Conservation (phyloP, 2,888 invertebrate genomes). For the Eutolmus rufibarbis region DNA sequence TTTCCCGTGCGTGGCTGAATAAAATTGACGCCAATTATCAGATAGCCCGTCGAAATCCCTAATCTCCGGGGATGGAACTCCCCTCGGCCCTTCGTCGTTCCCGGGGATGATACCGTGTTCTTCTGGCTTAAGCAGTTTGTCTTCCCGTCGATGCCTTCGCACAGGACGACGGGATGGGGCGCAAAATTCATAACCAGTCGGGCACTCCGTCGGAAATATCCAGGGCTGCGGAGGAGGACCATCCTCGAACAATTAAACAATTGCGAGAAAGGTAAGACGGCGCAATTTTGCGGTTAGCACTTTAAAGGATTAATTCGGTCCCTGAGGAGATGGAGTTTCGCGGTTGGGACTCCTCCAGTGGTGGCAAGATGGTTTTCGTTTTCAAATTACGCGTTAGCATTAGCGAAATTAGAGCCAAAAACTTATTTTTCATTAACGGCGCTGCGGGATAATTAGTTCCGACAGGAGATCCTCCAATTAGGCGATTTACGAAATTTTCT, state of each 20-base stretch:
- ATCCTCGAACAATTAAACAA: conserved; percentile 26
- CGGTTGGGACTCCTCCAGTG: background rate
- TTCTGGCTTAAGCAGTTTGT: conserved; percentile 29
- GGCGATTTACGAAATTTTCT: background rate
- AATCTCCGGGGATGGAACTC: conserved; percentile 43
- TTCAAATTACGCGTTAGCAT: conserved; percentile 39
- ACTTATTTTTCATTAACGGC: conserved; percentile 41
- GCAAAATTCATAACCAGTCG: conserved; percentile 40
- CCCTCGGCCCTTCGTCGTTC: background rate
- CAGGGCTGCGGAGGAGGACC: background rate
- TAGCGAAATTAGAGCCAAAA: conserved; percentile 40
- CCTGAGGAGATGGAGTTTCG: conserved; percentile 1
- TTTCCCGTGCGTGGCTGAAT: conserved; percentile 47
- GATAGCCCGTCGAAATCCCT: conserved; percentile 47
- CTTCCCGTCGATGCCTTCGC: conserved; percentile 24
- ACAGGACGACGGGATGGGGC: background rate
- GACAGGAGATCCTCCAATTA: background rate
- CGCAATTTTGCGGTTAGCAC: conserved; percentile 43
- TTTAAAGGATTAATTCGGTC: conserved; percentile 49
- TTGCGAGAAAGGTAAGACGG: conserved; percentile 15
- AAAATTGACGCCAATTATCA: conserved; percentile 49
- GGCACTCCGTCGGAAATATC: background rate
- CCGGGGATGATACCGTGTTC: background rate
- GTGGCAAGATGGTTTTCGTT: conserved; percentile 27
- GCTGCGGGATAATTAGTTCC: conserved; percentile 31